A percentile compares a stretch with the other conserved stretches of the same genome.
These are phyloP conservation scores for Meteorus sp. DNA, from an alignment of 1,140 invertebrate species.

Conservation along the genomic window DNA sequence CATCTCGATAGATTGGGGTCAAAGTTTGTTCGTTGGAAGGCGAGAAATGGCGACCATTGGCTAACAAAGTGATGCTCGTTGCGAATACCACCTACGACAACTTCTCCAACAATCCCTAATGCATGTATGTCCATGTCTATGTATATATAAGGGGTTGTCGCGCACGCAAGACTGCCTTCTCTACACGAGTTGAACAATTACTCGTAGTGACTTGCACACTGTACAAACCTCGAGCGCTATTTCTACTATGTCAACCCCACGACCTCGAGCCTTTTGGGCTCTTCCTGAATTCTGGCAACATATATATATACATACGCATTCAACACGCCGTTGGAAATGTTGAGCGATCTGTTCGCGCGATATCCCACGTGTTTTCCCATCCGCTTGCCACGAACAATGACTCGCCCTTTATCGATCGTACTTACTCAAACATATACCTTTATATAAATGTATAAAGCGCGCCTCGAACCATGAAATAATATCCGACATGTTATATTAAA, in stretches of 20 bases:
- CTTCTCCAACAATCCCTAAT: no score
- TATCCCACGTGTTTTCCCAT: conserved; percentile 22
- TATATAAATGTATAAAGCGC: no score
- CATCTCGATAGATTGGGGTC: no score
- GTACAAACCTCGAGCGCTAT: conserved; percentile 35
- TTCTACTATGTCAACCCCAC: conserved; percentile 39
- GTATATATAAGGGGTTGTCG: no score
- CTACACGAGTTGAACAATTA: conserved; percentile 45
- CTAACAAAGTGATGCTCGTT: no score
- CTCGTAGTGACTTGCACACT: conserved; percentile 53
- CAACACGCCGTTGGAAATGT: conserved; percentile 19
- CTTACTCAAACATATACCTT: no score
- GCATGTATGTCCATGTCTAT: no score
- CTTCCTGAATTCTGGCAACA: conserved; percentile 20
- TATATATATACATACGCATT: conserved; percentile 2
- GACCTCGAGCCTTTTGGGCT: conserved; percentile 16
- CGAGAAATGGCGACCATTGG: no score
- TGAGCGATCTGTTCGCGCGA: conserved; percentile 13
- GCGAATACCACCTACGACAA: no score
- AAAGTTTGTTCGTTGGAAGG: no score
- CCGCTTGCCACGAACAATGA: conserved; percentile 32
- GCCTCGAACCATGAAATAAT: conserved; percentile 1
- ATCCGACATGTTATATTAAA: neutral
- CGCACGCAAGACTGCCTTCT: conserved; percentile 17
- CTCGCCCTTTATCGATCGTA: conserved; percentile 21